A percentile compares a stretch with the other conserved stretches of the same genome.
Conservation (phyloP, 2,888 invertebrate species). For the Dryococelus australis region DNA sequence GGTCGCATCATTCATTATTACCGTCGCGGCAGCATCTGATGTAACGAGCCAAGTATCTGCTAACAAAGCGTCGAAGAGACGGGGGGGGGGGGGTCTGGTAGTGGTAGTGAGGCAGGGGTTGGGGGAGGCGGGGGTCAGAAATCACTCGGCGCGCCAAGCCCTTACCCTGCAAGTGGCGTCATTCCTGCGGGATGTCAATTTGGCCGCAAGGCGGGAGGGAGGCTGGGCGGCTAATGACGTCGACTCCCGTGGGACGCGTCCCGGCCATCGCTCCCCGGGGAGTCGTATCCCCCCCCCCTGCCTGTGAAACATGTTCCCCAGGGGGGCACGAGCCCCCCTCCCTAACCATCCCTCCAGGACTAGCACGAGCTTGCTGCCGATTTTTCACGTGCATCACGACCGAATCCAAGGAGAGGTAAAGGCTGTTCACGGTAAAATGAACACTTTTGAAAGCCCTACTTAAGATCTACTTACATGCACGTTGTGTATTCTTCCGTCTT, state of each 20-base stretch:
- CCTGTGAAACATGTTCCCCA: neutral
- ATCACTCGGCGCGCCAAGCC: neutral
- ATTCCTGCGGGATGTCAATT: slow-evolving; percentile 6
- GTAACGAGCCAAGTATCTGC: neutral
- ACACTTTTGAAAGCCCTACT: no score
- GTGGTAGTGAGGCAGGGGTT: no score
- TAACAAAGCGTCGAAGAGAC: neutral
- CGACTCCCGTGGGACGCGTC: slow-evolving; percentile 1
- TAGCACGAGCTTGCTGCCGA: neutral
- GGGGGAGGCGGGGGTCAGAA: no score
- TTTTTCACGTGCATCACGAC: neutral
- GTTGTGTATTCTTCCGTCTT: no score
- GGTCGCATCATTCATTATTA: neutral
- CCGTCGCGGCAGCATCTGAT: neutral
- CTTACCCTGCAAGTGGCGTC: neutral
- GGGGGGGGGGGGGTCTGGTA: no score
- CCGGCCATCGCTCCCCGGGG: neutral
- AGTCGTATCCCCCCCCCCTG: neutral
- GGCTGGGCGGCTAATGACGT: neutral
- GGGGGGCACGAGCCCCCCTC: neutral
- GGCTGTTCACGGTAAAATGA: no score
- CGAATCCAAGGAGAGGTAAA: no score
- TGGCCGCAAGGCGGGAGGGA: slow-evolving; percentile 7
- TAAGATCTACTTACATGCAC: no score
- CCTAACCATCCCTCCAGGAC: neutral